Evolutionary conservation across 1,140 invertebrate species (phyloP), one percentile per base, ranked within the genome.

Genomic region (Sarcophaga bullata): DNA sequence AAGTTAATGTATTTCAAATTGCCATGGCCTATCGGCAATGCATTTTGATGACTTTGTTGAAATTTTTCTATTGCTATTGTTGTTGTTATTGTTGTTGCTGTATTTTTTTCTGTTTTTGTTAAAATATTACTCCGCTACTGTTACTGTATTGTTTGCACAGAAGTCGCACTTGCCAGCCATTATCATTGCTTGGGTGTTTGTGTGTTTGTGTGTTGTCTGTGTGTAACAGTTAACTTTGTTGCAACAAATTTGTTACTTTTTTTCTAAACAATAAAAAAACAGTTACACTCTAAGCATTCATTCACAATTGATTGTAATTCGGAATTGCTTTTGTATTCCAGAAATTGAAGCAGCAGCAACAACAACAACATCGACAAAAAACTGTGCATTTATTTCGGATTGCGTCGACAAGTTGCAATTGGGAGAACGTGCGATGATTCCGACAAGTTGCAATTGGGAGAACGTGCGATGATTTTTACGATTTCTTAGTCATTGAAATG

Each of bases 401-500:
- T 68, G 62, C 17, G n/a, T 68, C 6, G 17, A 25, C 62, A 68
- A 68, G 62, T 68, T 68, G 62, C 62, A 68, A 68, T 68, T 68
- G 62, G 62, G 62, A 15, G 62, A 68, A 68, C 62, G 62, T 68
- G 62, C 62, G 62, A 68, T 68, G 62, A 68, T 68, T 68, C n/a
- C 6, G 17, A 25, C 62, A 68, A 68, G 62, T 68, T 68, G 62
- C 62, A 68, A 68, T 68, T 68, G 62, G 62, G 62, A 15, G 62
- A 68, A 68, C 62, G 62, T 68, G 62, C 62, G 62, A 68, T 68
- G 62, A 68, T 68, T 68, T 68, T 15, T 68, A 37, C 25, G 4
- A 37, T 37, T 2, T 37, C 25, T 37, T 37, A 37, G 25, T 1
- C 25, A 37, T 37, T 37, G 1, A 1, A 2, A 37, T 2, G 4